Base-by-base conservation (phyloP, 2,113 vertebrate species). In the Sphaerodactylus townsendi region DNA sequence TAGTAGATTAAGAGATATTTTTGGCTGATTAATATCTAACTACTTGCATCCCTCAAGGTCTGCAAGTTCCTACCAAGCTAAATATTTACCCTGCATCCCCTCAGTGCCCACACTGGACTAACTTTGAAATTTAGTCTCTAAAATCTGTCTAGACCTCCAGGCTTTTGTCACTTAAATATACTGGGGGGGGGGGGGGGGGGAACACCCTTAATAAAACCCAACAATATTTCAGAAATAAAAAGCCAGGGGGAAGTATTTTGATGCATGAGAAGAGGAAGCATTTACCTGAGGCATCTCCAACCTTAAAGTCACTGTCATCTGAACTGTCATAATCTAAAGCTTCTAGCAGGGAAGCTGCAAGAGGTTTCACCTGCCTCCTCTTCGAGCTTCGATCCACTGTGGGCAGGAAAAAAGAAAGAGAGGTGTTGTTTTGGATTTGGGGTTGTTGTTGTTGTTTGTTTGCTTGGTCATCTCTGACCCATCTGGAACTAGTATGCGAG, bases 221-320 rank as follows among this genome's bases (percentile, higher is more conserved):
- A 15, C 69, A 88, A 44, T 14, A 37, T 59, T 30, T 46, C 25
- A 56, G 53, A 53, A 46, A 9, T 17, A 81, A 83, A 82, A 8
- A n/a, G 33, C 3, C 3, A 10, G 4, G 25, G 44, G n/a, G 33
- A 46, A 68, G 86, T 33, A 69, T 23, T 46, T 56, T 71, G 23
- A 89, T 85, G 4, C 0, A 1, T 37, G 65, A 86, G 76, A 86
- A 87, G 90, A 85, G 86, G 84, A 74, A 35, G 85, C 85, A 91
- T 92, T 96, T 97, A 99, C 99, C 99, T 96, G 98, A 98, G 46
- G 98, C 98, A 96, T 99, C 98, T 95, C 98, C 99, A 92, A 99
- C 98, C 97, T 99, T 97, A 96, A 99, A 99, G 96, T 99, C 99
- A 95, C 99, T 99, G 97, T 99, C 99, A 93, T 99, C 99, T 79